Evolutionary conservation across 2,888 invertebrate genomes (phyloP), one percentile per base, ranked within the genome.

Genomic region (Dermolepida albohirtum): DNA sequence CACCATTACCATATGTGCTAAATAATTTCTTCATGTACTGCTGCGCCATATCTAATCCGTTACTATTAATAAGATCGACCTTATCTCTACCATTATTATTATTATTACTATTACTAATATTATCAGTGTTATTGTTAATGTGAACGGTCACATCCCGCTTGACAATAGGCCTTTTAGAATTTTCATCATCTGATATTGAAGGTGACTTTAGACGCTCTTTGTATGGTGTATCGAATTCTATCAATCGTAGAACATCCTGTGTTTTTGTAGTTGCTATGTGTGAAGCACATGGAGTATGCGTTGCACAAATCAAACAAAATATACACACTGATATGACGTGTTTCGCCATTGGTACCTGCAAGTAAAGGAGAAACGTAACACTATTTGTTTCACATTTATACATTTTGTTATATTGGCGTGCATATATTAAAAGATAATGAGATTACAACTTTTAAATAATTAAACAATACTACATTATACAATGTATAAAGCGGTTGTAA

Each of bases 251-350:
- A 6, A 16, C 47, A 47, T 62, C 47, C 22, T 39, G 47, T n/a
- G 49, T 29, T 73, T 71, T 75, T 40, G 74, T 75, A 6, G 78
- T 74, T 43, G 76, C 77, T 14, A 88, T 85, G 77, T 93, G 93
- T 1, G 92, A 91, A 52, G 89, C 90, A 78, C 94, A 93, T 0
- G 90, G 90, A 41, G 88, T 84, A 77, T 92, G 92, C 10, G 92
- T 89, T 1, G 93, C 92, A 78, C 93, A 93, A 0, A 94, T 84
- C 54, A 94, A 86, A 78, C 94, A 94, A 76, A 94, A 91, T 83
- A 94, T 90, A 79, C 93, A 93, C n/a, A 93, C 92, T 11, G 92
- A 90, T 75, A 93, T 89, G 67, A 94, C 85, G 78, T 89, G 89
- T 75, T 89, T 86, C 72, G 87, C 87, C 89, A 83, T 83, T 70